phyloP scores from a whole-genome alignment of 2,888 invertebrate species.

The Halictus ligatus region DNA sequence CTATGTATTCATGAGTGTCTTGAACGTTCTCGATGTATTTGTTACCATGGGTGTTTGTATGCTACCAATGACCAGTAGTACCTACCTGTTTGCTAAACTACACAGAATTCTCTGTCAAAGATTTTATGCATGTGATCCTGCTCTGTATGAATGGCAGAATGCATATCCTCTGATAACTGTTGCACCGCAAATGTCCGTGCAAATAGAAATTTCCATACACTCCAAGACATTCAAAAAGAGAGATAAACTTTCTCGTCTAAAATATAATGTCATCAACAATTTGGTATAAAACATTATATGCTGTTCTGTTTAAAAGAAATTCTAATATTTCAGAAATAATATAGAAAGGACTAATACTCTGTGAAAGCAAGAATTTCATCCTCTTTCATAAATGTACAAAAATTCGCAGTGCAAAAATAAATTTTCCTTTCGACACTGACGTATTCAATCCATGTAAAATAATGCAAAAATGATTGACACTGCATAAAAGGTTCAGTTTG shows the following conservation, averaged over 20 bases:
- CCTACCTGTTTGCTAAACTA: background rate
- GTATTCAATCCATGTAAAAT: background rate
- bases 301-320: background rate
- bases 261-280: background rate
- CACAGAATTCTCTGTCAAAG: background rate
- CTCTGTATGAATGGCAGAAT: background rate
- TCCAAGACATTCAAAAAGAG: background rate
- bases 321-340: background rate
- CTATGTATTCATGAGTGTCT: background rate
- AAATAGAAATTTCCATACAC: constrained; percentile 4
- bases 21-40: background rate
- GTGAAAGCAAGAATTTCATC: background rate
- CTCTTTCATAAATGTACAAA: background rate
- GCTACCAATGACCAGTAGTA: background rate
- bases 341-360: background rate
- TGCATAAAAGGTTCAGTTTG: background rate
- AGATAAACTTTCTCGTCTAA: background rate
- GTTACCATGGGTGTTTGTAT: background rate
- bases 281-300: rapidly evolving
- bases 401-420: background rate
- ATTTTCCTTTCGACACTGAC: background rate
- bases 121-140: background rate
- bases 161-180: background rate
- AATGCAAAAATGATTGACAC: background rate
- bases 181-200: background rate